phyloP scores from a whole-genome alignment of 2,888 invertebrate species.

The Cryptus armator region DNA sequence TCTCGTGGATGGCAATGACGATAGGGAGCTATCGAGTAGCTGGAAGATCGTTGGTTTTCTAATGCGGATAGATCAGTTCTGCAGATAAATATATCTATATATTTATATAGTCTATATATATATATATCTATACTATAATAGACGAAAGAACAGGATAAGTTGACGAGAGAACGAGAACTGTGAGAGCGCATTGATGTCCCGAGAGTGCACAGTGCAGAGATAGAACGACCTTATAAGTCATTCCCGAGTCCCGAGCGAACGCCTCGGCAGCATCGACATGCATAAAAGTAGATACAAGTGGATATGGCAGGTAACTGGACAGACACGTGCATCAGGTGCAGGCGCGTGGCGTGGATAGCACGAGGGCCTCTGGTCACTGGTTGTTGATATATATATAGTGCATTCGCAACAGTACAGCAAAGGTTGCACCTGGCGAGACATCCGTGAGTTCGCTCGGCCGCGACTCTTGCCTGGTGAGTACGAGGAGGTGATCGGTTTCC shows the following conservation, averaged over 20 bases:
- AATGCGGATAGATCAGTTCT: slow-evolving; percentile 46
- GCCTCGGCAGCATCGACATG: slow-evolving; percentile 71
- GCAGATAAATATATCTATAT: slow-evolving; percentile 21
- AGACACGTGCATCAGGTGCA: slow-evolving; percentile 67
- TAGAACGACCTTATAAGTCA: slow-evolving; percentile 61
- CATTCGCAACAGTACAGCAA: slow-evolving; percentile 19
- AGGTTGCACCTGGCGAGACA: slow-evolving; percentile 64
- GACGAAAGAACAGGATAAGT: slow-evolving; percentile 37
- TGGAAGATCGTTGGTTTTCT: slow-evolving; percentile 54
- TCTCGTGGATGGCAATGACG: slow-evolving; percentile 36
- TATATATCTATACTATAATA: slow-evolving; percentile 43
- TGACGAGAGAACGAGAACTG: slow-evolving; percentile 25
- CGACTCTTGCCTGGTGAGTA: slow-evolving; percentile 21
- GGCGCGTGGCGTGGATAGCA: slow-evolving; percentile 58
- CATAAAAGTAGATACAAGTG: slow-evolving; percentile 74
- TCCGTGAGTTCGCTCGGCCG: slow-evolving; percentile 49
- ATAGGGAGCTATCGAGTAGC: slow-evolving; percentile 32
- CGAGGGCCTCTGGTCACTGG: slow-evolving; percentile 37
- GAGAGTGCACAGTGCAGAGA: slow-evolving; percentile 36
- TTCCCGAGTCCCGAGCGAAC: slow-evolving; percentile 45
- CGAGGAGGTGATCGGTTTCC: slow-evolving; percentile 55
- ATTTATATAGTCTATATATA: slow-evolving; percentile 10
- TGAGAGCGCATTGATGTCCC: slow-evolving; percentile 32
- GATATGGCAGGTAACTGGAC: slow-evolving; percentile 75
- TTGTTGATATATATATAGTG: not conserved